phyloP scores from a whole-genome alignment of 2,888 invertebrate species.

The Drosophila robusta region DNA sequence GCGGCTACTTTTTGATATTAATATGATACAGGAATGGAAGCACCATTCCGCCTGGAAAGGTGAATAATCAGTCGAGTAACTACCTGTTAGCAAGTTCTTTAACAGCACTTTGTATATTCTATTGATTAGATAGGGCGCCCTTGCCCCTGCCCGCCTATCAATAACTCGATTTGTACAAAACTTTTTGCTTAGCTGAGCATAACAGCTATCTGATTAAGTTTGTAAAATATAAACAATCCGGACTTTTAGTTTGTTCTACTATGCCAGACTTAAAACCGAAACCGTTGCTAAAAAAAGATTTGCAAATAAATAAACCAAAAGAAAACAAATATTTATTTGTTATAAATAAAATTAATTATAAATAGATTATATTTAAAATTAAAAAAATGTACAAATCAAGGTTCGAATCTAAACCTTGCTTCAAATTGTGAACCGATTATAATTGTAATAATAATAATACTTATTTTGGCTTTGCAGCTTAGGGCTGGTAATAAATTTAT shows the following conservation, averaged over 20 bases:
- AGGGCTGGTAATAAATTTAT: too few relatives aligned
- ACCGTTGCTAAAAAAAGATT: too few relatives aligned
- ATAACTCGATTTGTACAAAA: conserved; percentile 52
- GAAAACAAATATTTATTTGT: too few relatives aligned
- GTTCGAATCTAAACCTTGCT: too few relatives aligned
- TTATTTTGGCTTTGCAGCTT: too few relatives aligned
- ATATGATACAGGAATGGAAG: background rate
- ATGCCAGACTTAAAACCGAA: background rate
- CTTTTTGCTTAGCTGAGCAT: background rate
- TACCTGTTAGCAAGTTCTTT: conserved; percentile 48
- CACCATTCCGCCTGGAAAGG: conserved; percentile 14
- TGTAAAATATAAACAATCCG: too few relatives aligned
- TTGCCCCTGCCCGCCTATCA: conserved; percentile 38
- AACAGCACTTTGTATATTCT: conserved; percentile 28
- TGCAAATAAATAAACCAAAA: background rate
- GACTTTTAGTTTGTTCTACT: too few relatives aligned
- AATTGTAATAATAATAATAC: too few relatives aligned
- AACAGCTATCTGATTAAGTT: background rate
- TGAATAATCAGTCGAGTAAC: conserved; percentile 39
- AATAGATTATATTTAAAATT: too few relatives aligned
- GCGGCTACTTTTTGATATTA: conserved; percentile 61
- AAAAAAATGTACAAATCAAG: too few relatives aligned
- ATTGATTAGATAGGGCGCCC: conserved; percentile 63
- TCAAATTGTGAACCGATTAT: too few relatives aligned
- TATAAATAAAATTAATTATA: too few relatives aligned